phyloP scores from a whole-genome alignment of 1,140 invertebrate genomes.

The Caenorhabditis briggsae region DNA sequence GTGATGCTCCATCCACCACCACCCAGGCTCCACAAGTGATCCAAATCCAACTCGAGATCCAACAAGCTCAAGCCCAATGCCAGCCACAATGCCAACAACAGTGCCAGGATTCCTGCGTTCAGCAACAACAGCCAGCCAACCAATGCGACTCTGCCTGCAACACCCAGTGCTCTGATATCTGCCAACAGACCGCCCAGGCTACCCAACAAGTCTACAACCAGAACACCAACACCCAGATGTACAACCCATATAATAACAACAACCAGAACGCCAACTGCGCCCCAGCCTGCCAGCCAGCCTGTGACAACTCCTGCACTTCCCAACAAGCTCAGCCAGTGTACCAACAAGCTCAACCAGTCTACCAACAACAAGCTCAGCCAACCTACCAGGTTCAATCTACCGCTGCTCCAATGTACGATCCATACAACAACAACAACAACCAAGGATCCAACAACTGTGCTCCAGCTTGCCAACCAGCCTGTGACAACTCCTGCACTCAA shows the following conservation, averaged over 20 bases:
- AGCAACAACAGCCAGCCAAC: conserved; percentile 10
- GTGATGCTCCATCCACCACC: conserved; percentile 47
- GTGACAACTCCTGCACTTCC: conserved; percentile 53
- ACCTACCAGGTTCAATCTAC: conserved; percentile 23
- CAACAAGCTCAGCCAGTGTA: conserved; percentile 46
- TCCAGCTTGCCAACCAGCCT: conserved; percentile 60
- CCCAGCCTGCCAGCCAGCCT: conserved; percentile 62
- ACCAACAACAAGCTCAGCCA: not conserved
- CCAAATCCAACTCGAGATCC: conserved; percentile 61
- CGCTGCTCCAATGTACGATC: conserved; percentile 45
- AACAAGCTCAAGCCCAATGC: conserved; percentile 55
- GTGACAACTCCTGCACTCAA: conserved; percentile 46
- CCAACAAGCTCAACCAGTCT: conserved; percentile 59
- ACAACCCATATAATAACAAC: conserved; percentile 41
- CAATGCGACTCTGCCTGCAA: conserved; percentile 8
- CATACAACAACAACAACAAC: conserved; percentile 53
- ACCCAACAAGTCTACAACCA: conserved; percentile 38
- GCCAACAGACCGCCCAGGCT: conserved; percentile 37
- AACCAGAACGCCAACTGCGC: conserved; percentile 48
- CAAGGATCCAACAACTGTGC: conserved; percentile 39
- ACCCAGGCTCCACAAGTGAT: conserved; percentile 57
- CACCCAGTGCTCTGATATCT: conserved; percentile 50
- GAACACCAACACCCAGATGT: conserved; percentile 38
- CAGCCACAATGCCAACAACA: conserved; percentile 37
- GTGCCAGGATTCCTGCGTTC: conserved; percentile 24